Conservation (phyloP, 2,113 vertebrate species). For the Talpa occidentalis region DNA sequence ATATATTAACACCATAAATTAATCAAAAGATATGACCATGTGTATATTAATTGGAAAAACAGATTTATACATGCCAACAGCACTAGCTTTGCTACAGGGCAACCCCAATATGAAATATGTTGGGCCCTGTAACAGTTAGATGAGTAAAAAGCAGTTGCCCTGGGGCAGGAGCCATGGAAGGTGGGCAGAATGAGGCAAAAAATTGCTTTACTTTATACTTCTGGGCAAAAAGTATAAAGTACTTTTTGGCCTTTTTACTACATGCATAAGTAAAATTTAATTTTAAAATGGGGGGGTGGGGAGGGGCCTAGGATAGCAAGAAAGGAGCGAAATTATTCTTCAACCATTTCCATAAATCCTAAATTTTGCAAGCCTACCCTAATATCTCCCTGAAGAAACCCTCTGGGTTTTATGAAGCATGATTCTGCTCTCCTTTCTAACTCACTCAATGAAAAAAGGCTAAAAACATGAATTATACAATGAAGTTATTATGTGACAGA, state of each 20-base stretch:
- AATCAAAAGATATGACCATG: not conserved
- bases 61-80: not conserved
- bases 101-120: too few relatives aligned
- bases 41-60: not conserved
- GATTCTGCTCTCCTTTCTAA: not conserved
- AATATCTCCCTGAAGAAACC: not conserved
- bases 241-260: not conserved
- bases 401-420: not conserved
- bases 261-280: not conserved
- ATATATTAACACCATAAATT: not conserved
- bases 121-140: not conserved
- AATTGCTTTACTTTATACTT: not conserved
- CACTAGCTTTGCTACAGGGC: not conserved
- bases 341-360: not conserved
- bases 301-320: not conserved
- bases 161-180: not conserved
- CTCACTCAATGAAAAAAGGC: not conserved
- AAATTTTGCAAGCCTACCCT: not conserved
- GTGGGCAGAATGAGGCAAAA: not conserved
- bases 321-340: not conserved
- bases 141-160: not conserved
- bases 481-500: not conserved
- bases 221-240: not conserved
- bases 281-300: not conserved
- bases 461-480: not conserved